Evolutionary conservation across 2,888 invertebrate genomes (phyloP), one percentile per base, ranked within the genome.

Genomic region (Agonopterix subpropinquella): DNA sequence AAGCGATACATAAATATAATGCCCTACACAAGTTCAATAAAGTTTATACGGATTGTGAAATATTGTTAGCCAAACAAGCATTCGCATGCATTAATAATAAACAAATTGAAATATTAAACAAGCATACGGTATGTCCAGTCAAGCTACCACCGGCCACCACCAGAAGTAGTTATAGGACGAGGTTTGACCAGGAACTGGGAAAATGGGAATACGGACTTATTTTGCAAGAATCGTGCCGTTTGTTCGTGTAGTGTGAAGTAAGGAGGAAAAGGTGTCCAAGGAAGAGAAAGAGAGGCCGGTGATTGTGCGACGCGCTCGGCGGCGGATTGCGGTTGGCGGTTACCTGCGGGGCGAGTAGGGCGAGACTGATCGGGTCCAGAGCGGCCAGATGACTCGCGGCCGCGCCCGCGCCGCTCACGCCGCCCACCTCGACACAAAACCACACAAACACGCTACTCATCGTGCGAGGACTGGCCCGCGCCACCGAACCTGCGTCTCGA

Each of bases 391-490:
- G 90, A 75, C 89, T 78, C 72, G 89, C 84, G 63, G 88, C 88
- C 68, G 88, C 89, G 67, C 85, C 85, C 73, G 89, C 80, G 75
- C 86, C 86, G 84, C 86, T 83, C 85, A 89, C 77, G 83, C 89
- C 89, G 77, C 90, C 89, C 86, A 90, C 89, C 90, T 90, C 89
- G 80, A 89, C 88, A 89, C 89, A 89, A 80, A 85, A 87, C 84
- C 86, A 87, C 85, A 88, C 84, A 86, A 82, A 86, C 77, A 82
- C 86, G 84, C 84, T 87, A 87, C 86, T 87, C 77, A 85, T 82
- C 81, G 85, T 84, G 85, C 82, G 77, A 74, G 76, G 71, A 66
- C 65, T 42, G 13, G 37, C 67, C 67, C 65, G 69, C 70, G 63
- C 62, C 65, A 62, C 50, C 54, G 55, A 55, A 56, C 62, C 54